Evolutionary conservation across 2,888 invertebrate genomes (phyloP), one percentile per base, ranked within the genome.

Genomic region (Heteromyza rotundicornis): DNA sequence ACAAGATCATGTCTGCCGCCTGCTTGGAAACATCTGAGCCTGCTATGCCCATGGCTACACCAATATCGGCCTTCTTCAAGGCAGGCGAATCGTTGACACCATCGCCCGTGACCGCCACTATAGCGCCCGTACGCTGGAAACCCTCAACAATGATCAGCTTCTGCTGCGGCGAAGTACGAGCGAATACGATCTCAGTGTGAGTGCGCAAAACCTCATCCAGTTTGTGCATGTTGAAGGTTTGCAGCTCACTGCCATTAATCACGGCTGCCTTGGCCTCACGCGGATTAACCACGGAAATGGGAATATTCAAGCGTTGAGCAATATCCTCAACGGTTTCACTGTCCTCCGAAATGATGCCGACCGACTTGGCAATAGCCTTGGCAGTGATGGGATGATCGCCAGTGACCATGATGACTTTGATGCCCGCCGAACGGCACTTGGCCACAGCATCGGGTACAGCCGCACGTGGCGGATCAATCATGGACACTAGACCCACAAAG

Each of bases 1-100:
- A 88, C 75, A 98, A 87, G 82, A 98, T 98, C 98, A 98, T 98
- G 89, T 98, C 98, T 73, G 98, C 98, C 56, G 98, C 98, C 88
- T 88, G 98, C 82, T 96, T 96, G 62, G 95, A 95, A 44, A 96
- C 95, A 83, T 96, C 96, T 22, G 95, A 95, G 54, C 96, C 96
- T 68, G 95, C 92, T 74, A 96, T 95, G 81, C 95, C 95, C 95
- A 96, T 95, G 71, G 95, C 95, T 69, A 95, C 94, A 81, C 94
- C 94, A 81, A 95, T 95, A 82, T 95, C 95, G 53, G 95, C 95
- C 84, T 94, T 95, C 86, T 95, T 95, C 79, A 95, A 84, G 55
- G 95, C 95, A 51, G 95, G 95, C 1, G 95, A 95, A 84, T 95
- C 95, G 84, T 95, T 95, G 27, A 95, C 95, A 86, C 95, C 94